A percentile compares a stretch with the other conserved stretches of the same genome.
phyloP scores from a whole-genome alignment of 64 coral and sea anemone genomes.

The Platygyra sinensis region DNA sequence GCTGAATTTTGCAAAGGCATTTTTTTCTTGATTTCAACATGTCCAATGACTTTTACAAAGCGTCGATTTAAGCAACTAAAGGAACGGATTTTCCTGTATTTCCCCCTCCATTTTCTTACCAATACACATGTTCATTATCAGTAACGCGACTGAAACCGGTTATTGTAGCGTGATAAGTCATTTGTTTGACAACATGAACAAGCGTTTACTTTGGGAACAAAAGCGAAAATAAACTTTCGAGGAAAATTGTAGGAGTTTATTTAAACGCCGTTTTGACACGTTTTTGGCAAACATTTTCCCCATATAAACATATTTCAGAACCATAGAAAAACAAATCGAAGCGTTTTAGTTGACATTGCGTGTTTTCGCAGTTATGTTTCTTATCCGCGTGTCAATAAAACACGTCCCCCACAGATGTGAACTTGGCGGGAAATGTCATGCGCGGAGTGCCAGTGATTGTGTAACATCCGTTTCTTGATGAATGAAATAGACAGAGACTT shows the following conservation, averaged over 20 bases:
- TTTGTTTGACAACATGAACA: no score
- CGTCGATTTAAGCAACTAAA: no score
- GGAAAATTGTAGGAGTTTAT: not conserved
- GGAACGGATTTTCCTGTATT: no score
- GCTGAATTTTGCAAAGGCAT: no score
- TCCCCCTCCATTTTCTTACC: no score
- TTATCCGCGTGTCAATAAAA: constrained; percentile 2
- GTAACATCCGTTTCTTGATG: constrained; percentile 8
- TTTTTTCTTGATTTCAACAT: no score
- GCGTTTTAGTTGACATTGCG: constrained; percentile 6
- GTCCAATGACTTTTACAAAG: no score
- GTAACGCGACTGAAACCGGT: no score
- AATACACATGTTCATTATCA: no score
- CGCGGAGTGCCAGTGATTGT: not conserved
- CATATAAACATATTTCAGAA: not conserved
- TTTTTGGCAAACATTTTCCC: not conserved
- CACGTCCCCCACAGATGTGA: constrained; percentile 26
- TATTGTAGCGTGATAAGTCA: no score
- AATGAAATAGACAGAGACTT: not conserved
- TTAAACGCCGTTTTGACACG: not conserved
- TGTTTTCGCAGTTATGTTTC: constrained; percentile 8
- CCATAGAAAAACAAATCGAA: not conserved
- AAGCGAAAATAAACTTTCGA: not conserved
- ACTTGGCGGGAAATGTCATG: constrained; percentile 49
- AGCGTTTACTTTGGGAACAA: no score